Conservation (phyloP, 1,140 invertebrate species). For the Phymorhynchus buccinoides region DNA sequence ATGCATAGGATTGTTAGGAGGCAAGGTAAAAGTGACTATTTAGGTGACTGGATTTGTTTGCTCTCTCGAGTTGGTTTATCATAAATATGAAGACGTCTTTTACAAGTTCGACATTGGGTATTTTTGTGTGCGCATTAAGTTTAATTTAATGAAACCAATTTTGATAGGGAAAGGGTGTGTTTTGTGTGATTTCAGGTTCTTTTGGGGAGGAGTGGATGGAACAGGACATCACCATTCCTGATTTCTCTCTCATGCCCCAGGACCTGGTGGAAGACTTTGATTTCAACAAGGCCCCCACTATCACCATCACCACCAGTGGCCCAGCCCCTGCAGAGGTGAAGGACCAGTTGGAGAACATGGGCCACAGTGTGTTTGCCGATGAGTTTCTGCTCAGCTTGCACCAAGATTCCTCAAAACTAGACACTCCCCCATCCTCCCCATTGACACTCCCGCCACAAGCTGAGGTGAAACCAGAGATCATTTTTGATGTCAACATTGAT, state of each 20-base stretch:
- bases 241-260: neutral
- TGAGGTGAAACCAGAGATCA: too few species aligned
- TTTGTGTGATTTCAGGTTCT: conserved; percentile 47
- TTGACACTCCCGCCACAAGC: too few species aligned
- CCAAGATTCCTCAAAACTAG: neutral
- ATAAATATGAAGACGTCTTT: too few species aligned
- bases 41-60: too few species aligned
- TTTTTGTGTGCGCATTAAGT: too few species aligned
- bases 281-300: neutral
- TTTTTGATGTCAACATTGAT: neutral
- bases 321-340: neutral
- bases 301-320: neutral
- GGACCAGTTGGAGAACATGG: neutral
- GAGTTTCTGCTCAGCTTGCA: conserved; percentile 15
- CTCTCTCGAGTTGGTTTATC: too few species aligned
- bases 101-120: too few species aligned
- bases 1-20: too few species aligned
- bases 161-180: neutral
- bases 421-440: too few species aligned
- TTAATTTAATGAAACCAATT: too few species aligned
- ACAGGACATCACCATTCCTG: neutral
- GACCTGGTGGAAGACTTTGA: neutral
- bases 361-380: neutral
- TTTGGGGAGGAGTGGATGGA: conserved; percentile 61
- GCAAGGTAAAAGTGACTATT: too few species aligned